Percentiles rank a stretch among this genome's conserved stretches.
These are phyloP conservation scores for Keiferia lycopersicella DNA, from an alignment of 2,888 invertebrate species.

Conservation along the genomic window DNA sequence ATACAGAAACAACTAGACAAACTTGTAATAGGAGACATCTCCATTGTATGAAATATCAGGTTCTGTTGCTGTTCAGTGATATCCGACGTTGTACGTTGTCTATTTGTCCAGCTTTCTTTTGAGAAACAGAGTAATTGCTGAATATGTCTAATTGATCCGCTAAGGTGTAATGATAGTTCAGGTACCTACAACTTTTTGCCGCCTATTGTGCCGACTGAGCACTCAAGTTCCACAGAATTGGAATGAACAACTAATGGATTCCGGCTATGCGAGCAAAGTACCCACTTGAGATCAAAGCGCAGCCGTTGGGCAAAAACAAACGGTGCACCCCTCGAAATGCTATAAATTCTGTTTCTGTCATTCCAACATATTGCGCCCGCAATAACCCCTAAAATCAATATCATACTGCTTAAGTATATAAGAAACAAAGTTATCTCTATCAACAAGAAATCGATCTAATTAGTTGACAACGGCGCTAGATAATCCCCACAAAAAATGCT, in stretches of 20 bases:
- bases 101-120: conserved; percentile 28
- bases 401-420: not conserved
- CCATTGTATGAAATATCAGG: conserved; percentile 9
- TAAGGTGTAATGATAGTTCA: conserved; percentile 31
- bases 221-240: conserved; percentile 53
- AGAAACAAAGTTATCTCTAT: not conserved
- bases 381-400: conserved; percentile 27
- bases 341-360: conserved; percentile 37
- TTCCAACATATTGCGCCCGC: conserved; percentile 31
- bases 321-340: conserved; percentile 43
- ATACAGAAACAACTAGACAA: conserved; percentile 1
- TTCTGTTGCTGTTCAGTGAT: not conserved
- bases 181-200: conserved; percentile 37
- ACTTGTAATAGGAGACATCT: not conserved
- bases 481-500: conserved; percentile 22
- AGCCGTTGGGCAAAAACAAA: conserved; percentile 49
- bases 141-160: conserved; percentile 33
- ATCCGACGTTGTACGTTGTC: not conserved
- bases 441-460: conserved; percentile 10
- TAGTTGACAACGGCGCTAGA: conserved; percentile 18
- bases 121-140: conserved; percentile 29
- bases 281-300: conserved; percentile 61
- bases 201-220: conserved; percentile 42
- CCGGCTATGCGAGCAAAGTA: conserved; percentile 43
- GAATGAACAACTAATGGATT: conserved; percentile 57